A percentile compares a stretch with the other conserved stretches of the same genome.
These are phyloP conservation scores for Drosophila neonasuta DNA, from an alignment of 2,888 invertebrate genomes.

Conservation along the genomic window DNA sequence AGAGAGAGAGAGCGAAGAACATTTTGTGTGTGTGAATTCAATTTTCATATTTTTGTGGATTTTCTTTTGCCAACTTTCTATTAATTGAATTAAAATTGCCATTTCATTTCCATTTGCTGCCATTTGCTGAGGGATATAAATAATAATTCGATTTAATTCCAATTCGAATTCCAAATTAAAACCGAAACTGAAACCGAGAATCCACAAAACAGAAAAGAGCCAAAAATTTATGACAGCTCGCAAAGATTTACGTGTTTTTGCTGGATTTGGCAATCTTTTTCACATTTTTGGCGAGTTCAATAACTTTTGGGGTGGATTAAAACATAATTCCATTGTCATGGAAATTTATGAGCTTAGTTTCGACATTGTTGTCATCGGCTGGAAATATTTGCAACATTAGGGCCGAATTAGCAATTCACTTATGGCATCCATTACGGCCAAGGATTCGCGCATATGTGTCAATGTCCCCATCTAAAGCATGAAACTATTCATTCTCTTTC, in stretches of 20 bases:
- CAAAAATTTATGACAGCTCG: slow-evolving; percentile 68
- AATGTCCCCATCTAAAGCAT: slow-evolving; percentile 6
- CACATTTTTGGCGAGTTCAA: slow-evolving; percentile 54
- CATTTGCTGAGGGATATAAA: slow-evolving; percentile 48
- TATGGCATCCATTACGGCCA: slow-evolving; percentile 64
- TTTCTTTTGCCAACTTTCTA: slow-evolving; percentile 29
- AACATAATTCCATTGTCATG: slow-evolving; percentile 74
- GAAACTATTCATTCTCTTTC: background rate
- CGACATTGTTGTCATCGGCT: slow-evolving; percentile 58
- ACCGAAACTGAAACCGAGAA: slow-evolving; percentile 52
- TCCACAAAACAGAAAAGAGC: slow-evolving; percentile 40
- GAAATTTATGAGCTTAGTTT: slow-evolving; percentile 75
- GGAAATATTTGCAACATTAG: slow-evolving; percentile 65
- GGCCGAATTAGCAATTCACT: slow-evolving; percentile 62
- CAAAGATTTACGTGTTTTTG: slow-evolving; percentile 65
- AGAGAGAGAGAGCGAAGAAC: background rate
- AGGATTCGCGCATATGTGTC: slow-evolving; percentile 66
- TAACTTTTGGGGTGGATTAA: slow-evolving; percentile 69
- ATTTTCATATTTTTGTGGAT: slow-evolving; percentile 10
- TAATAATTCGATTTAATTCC: slow-evolving; percentile 63
- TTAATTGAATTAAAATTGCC: slow-evolving; percentile 75
- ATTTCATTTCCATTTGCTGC: slow-evolving; percentile 47
- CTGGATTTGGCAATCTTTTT: slow-evolving; percentile 22
- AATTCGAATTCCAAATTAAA: slow-evolving; percentile 53
- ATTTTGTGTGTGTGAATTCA: background rate